These are phyloP conservation scores for Tetrax tetrax DNA, from an alignment of 2,113 vertebrate species.

Conservation along the genomic window DNA sequence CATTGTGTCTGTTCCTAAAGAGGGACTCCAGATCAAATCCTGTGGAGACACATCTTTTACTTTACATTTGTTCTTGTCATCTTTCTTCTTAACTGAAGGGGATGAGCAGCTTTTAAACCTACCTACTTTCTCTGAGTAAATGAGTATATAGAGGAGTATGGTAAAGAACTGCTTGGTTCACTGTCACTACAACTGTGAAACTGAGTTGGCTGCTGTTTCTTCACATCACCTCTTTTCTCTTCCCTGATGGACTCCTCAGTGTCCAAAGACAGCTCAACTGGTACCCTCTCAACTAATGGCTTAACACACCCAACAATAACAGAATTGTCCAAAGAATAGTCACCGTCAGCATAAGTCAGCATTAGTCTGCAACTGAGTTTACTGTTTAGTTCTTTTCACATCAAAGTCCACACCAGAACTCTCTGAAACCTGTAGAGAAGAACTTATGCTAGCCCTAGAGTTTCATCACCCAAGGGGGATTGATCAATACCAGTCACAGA, in stretches of 20 bases:
- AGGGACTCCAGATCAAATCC: neutral
- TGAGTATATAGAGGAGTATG: neutral
- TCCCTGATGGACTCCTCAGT: conserved; percentile 72
- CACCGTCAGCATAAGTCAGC: conserved; percentile 47
- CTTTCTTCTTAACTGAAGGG: neutral
- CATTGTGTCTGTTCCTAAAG: neutral
- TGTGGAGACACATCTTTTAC: neutral
- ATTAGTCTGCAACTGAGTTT: conserved; percentile 15
- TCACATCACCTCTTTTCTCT: conserved; percentile 54
- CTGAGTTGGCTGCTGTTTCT: conserved; percentile 72
- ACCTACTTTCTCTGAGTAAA: conserved; percentile 43
- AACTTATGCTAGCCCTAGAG: conserved; percentile 74
- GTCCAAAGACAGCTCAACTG: conserved; percentile 82
- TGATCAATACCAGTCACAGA: conserved; percentile 59
- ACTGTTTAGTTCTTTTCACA: conserved; percentile 3
- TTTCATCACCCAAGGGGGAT: conserved; percentile 82
- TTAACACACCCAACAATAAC: conserved; percentile 82
- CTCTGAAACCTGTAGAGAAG: conserved; percentile 75
- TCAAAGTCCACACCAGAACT: conserved; percentile 75
- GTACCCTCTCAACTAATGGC: conserved; percentile 78
- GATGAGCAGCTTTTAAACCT: neutral
- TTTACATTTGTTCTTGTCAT: conserved; percentile 12
- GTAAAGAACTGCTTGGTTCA: conserved; percentile 65
- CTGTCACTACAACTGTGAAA: conserved; percentile 56
- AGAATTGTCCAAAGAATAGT: conserved; percentile 74